Base-by-base conservation (phyloP, 92 coral and sea anemone species). In the Epizoanthus stellaris region DNA sequence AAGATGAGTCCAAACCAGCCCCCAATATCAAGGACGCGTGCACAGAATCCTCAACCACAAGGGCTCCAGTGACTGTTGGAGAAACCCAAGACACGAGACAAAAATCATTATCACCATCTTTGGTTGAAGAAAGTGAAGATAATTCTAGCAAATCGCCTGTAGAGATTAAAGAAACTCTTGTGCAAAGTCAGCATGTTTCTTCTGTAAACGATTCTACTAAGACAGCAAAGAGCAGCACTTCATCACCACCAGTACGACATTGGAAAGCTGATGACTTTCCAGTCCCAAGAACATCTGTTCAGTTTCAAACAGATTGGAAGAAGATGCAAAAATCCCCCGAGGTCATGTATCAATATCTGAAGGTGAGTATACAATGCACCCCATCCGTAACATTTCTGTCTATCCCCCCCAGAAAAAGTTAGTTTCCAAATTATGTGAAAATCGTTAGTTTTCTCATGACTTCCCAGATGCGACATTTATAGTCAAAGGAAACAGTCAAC, bases 261-360 rank as follows among this genome's bases (percentile, higher is more conserved):
- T 20, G 23, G 45, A 42, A 4, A 45, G 43, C 23, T n/a, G 83
- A 63, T 13, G 88, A 88, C 11, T 92, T 92, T 43, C 40, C 90
- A 38, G 94, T 87, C 9, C 99, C 99, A 15, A 86, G 87, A 47
- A 75, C 96, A 4, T 96, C 98, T 0, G 89, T 90, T 21, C 99
- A 96, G 90, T 91, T 96, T 68, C 95, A 94, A 65, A 70, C 96
- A 12, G 98, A 92, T 57, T 96, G 99, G 99, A 95, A 88, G 83
- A 75, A 86, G 59, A 91, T 96, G 62, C 93, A 91, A 61, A 82
- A 86, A 54, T 87, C 87, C 30, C 96, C 95, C 7, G 89, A 91
- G 4, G 71, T 75, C 39, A 87, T 92, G 67, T 93, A 86, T 64
- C 85, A 84, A n/a, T 93, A 93, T 52, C 69, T 93, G n/a, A 84